A percentile compares a stretch with the other conserved stretches of the same genome.
Evolutionary conservation across 2,888 invertebrate species (phyloP).

Genomic region (Cosmopolites sordidus): DNA sequence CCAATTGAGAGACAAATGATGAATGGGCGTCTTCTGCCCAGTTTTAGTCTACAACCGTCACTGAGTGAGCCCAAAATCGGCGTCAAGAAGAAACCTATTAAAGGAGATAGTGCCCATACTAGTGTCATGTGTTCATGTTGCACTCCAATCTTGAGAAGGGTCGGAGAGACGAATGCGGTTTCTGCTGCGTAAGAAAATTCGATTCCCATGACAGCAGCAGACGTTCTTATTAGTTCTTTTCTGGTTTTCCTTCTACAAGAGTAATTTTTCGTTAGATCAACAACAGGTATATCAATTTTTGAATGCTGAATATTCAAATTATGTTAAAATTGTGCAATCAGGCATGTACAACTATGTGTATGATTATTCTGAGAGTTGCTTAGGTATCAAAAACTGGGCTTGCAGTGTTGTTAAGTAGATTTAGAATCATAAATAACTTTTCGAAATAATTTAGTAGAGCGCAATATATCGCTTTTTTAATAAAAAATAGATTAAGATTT

Average conservation of each 20-base stretch:
- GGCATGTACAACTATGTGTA: too few relatives aligned
- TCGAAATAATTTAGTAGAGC: too few relatives aligned
- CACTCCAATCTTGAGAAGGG: conserved; percentile 86
- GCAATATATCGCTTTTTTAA: too few relatives aligned
- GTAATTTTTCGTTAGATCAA: too few relatives aligned
- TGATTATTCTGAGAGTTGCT: too few relatives aligned
- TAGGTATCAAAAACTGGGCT: too few relatives aligned
- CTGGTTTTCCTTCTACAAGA: conserved; percentile 68
- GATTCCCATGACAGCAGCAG: conserved; percentile 94
- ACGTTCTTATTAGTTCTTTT: conserved; percentile 77
- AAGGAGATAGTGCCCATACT: conserved; percentile 91
- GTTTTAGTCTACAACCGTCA: conserved; percentile 76
- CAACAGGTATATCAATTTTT: too few relatives aligned
- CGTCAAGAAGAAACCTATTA: conserved; percentile 91
- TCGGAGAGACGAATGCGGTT: conserved; percentile 95
- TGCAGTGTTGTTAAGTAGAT: too few relatives aligned
- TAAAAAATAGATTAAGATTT: too few relatives aligned
- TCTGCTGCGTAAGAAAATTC: conserved; percentile 97
- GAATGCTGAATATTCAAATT: too few relatives aligned
- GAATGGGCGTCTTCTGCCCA: conserved; percentile 87
- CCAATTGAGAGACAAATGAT: conserved; percentile 85
- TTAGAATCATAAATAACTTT: too few relatives aligned
- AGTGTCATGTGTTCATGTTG: conserved; percentile 91
- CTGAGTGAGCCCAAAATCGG: conserved; percentile 89
- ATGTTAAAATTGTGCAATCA: too few relatives aligned